Percentiles rank a stretch among this genome's conserved stretches.
phyloP scores from a whole-genome alignment of 2,797 vertebrate genomes.

The Melanotaenia nigrans region DNA sequence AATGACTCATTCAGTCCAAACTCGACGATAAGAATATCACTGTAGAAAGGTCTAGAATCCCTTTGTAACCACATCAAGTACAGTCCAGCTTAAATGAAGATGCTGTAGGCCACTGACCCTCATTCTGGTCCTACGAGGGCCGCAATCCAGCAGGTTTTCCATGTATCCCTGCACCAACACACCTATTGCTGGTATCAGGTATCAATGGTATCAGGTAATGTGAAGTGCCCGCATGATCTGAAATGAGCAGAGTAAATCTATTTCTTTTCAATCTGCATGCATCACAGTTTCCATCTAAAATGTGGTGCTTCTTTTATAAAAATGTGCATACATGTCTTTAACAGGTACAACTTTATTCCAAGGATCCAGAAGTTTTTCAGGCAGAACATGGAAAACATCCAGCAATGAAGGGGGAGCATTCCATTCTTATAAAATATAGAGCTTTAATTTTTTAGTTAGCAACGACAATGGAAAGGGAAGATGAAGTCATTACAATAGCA shows the following conservation, averaged over 20 bases:
- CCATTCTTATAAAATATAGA: constrained; percentile 88
- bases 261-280: neutral
- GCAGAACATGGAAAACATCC: constrained; percentile 75
- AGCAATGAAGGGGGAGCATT: constrained; percentile 75
- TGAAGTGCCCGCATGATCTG: constrained; percentile 5
- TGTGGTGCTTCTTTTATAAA: constrained; percentile 58
- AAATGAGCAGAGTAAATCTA: constrained; percentile 5
- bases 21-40: constrained; percentile 10
- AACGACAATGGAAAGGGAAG: constrained; percentile 82
- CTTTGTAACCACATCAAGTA: neutral
- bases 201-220: neutral
- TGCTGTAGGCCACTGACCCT: too few relatives aligned
- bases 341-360: constrained; percentile 80
- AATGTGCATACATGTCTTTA: constrained; percentile 72
- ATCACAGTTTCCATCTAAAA: constrained; percentile 32
- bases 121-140: too few relatives aligned
- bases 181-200: too few relatives aligned
- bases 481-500: constrained; percentile 81
- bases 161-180: too few relatives aligned
- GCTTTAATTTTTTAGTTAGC: constrained; percentile 88
- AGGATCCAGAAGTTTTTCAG: constrained; percentile 68
- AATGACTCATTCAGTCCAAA: neutral
- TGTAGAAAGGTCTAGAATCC: neutral
- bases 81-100: too few relatives aligned
- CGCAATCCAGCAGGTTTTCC: too few relatives aligned